Percentiles rank a stretch among this genome's conserved stretches.
Conservation (phyloP, 2,113 vertebrate genomes). For the Pandion haliaetus region DNA sequence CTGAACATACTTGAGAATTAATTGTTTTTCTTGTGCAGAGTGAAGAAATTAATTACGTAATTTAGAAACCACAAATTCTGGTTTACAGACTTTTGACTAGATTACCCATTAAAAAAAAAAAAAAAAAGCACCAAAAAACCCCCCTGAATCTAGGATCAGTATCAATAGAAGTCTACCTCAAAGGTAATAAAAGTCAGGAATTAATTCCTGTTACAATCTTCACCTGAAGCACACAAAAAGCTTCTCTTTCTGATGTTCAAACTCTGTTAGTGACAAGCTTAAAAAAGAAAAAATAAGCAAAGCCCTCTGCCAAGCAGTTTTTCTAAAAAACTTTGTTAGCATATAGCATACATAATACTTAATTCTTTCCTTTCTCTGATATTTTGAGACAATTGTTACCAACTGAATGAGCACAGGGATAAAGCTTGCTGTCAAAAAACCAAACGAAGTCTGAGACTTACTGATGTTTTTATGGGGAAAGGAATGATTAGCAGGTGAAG, state of each 20-base stretch:
- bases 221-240: background rate
- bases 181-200: background rate
- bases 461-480: background rate
- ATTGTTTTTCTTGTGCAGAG: background rate
- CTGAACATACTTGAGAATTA: background rate
- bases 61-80: background rate
- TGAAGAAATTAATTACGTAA: background rate
- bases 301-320: background rate
- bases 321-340: background rate
- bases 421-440: background rate
- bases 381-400: background rate
- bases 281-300: background rate
- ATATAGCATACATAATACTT: background rate
- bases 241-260: background rate
- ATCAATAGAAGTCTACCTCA: background rate
- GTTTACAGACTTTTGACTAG: background rate
- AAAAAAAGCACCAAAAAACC: too few species aligned
- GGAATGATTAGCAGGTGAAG: slow-evolving; percentile 18
- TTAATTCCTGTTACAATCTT: background rate
- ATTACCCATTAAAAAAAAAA: background rate
- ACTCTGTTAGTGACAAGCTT: background rate
- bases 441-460: background rate
- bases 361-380: background rate
- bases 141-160: background rate
- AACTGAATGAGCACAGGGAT: background rate